Evolutionary conservation across 1,140 invertebrate species (phyloP), one percentile per base, ranked within the genome.

Genomic region (Coptotermes formosanus): DNA sequence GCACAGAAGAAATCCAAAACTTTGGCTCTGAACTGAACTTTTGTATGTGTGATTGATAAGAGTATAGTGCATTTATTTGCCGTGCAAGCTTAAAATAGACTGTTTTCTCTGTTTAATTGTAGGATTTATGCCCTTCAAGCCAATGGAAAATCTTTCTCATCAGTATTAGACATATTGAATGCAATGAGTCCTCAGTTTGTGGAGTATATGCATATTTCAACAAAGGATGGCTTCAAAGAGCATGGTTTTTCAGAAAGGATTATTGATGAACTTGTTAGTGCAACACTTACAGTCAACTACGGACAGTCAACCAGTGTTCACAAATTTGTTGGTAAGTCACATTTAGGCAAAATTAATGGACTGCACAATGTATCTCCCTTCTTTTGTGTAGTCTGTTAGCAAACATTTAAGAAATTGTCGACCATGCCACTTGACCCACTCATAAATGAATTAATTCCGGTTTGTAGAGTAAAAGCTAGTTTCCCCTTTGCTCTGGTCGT

Each of bases 71-170:
- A 38, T 38, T 38, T 38, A 38, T 38, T 38, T 38, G 38, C 38
- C 38, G 4, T 38, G 14, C 23, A 16, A 25, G 30, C 23, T 75
- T 25, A 75, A 23, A 75, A 75, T 82, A 23, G 9, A 23, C 30
- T 32, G 14, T 82, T 87, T 85, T 88, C n/a, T 88, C 90, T 86
- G 81, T 91, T 88, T 83, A 88, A 91, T 87, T 89, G 86, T 83
- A 94, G 93, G 85, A 94, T 95, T 87, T 95, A 95, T 87, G 83
- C 90, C 9, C 88, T 93, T 8, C 94, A 94, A 88, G 90, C 93
- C 30, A 87, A 92, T 82, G 92, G 92, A 0, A 87, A 91, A 84
- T 89, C 90, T 14, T 95, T 92, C 89, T 89, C 90, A 23, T 92
- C 91, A 87, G 91, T 94, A 0, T 91, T 91, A 52, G 90, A 91